These are phyloP conservation scores for Pleuronectes platessa DNA, from an alignment of 2,113 vertebrate genomes.

Conservation along the genomic window DNA sequence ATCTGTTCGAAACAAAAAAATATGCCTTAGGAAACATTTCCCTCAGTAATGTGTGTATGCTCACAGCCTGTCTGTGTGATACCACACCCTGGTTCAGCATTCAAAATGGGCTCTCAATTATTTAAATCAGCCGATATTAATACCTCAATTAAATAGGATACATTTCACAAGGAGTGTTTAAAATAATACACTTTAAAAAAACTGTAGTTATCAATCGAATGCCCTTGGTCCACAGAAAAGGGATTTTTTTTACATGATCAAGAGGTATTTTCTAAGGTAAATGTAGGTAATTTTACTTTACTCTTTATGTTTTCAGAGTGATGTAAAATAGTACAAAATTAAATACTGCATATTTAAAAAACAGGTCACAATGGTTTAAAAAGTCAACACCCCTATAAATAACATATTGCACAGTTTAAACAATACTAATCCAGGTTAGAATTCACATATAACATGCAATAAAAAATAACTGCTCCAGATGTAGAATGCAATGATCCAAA, in stretches of 20 bases:
- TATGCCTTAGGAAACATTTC: background rate
- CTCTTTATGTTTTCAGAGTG: background rate
- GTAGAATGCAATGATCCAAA: background rate
- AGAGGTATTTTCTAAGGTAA: no score
- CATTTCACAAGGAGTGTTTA: constrained; percentile 70
- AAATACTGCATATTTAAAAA: no score
- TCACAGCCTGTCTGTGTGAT: constrained; percentile 6
- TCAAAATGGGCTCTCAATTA: constrained; percentile 72
- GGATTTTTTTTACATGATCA: no score
- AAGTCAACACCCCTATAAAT: background rate
- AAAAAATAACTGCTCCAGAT: background rate
- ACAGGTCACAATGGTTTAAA: background rate
- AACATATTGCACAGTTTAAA: background rate
- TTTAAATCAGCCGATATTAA: constrained; percentile 74
- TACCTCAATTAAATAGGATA: constrained; percentile 67
- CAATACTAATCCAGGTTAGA: background rate
- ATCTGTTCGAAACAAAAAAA: background rate
- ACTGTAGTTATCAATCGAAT: constrained; percentile 2
- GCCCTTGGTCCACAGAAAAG: no score
- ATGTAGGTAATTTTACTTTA: background rate
- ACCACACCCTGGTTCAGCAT: constrained; percentile 50
- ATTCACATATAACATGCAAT: background rate
- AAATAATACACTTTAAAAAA: constrained; percentile 47
- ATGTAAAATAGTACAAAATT: background rate
- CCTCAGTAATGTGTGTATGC: background rate